phyloP scores from a whole-genome alignment of 2,797 vertebrate species.

The Falco columbarius region DNA sequence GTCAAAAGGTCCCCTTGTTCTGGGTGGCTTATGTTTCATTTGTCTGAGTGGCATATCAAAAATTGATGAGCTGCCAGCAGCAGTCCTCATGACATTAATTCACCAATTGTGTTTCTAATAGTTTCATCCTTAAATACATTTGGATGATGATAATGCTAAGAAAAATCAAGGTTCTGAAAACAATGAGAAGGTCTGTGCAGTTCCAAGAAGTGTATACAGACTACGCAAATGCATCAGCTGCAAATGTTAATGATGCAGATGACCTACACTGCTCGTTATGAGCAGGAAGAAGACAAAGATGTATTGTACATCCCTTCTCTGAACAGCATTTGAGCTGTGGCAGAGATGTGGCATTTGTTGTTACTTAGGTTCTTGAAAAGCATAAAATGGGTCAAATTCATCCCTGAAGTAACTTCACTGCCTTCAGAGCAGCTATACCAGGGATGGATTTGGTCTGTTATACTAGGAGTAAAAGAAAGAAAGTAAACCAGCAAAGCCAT shows the following conservation, averaged over 20 bases:
- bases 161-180: constrained; percentile 80
- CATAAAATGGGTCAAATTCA: constrained; percentile 20
- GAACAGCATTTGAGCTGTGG: constrained; percentile 19
- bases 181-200: constrained; percentile 70
- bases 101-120: constrained; percentile 94
- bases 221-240: constrained; percentile 54
- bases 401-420: neutral
- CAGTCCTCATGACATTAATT: constrained; percentile 94
- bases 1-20: constrained; percentile 99
- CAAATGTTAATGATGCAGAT: constrained; percentile 73
- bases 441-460: neutral
- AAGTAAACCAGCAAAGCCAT: neutral
- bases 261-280: constrained; percentile 71
- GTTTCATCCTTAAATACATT: constrained; percentile 90
- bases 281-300: constrained; percentile 73
- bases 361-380: constrained; percentile 9
- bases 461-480: neutral
- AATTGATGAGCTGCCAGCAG: constrained; percentile 99
- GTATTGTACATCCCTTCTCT: constrained; percentile 40
- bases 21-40: constrained; percentile 99
- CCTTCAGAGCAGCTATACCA: neutral
- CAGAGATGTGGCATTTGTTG: constrained; percentile 48
- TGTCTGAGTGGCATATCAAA: constrained; percentile 99
- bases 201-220: constrained; percentile 42
- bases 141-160: constrained; percentile 83